Base-by-base conservation (phyloP, 37 sponge, comb jelly and placozoan genomes). In the Ephydatia muelleri region DNA sequence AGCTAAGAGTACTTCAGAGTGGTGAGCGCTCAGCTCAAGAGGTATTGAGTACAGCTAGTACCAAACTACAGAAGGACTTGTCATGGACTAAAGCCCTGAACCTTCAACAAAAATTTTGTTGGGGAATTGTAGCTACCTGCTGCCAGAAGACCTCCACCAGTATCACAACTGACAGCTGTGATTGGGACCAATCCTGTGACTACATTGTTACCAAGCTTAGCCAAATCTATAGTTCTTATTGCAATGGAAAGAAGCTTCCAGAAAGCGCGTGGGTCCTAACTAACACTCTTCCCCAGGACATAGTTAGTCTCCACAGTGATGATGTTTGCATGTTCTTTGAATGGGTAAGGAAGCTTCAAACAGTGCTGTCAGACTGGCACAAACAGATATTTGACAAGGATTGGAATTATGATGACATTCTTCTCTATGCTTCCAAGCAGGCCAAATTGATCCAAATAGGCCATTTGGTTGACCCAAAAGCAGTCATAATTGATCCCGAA, bases 351-450 rank as follows among this genome's bases (percentile, higher is more conserved):
- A 31, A 69, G 0, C 32, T 85, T 23, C 91, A 90, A 70, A 49
- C 6, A 0, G n/a, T 90, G 3, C n/a, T 90, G 22, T 9, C 2
- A 5, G 16, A 28, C 25, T 90, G 91, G 91, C 81, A 85, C 9
- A 34, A 35, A 0, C 85, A 85, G 48, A 77, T 90, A 23, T 0
- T 64, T 23, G 9, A 11, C 0, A 23, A 82, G 21, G 70, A 69
- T 0, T n/a, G 82, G 66, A 90, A 82, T 71, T 85, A 82, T 81
- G 91, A 90, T 77, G 91, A 85, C 8, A 68, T 90, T 21, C 32
- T 85, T 3, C 14, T 37, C 21, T 90, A 90, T 82, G 83, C 73
- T 34, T 65, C 26, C 25, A 69, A 82, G 72, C 47, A 76, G 12
- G 67, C 13, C 14, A 2, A 67, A 0, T 14, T 90, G 3, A 48